Percentiles rank a stretch among this genome's conserved stretches.
phyloP scores from a whole-genome alignment of 2,888 invertebrate genomes.

The Bellardia bayeri region DNA sequence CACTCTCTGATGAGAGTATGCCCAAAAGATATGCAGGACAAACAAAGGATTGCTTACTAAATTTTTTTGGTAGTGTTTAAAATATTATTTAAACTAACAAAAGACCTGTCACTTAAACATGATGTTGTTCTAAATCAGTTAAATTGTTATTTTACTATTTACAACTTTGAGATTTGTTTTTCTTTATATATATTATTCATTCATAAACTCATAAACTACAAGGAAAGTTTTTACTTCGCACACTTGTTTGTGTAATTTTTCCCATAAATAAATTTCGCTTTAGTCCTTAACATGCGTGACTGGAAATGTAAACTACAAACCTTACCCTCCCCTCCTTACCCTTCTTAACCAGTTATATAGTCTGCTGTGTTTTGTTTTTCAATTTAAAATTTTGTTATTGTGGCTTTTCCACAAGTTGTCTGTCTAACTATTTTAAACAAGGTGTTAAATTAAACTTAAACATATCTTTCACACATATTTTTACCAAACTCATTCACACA shows the following conservation, averaged over 20 bases:
- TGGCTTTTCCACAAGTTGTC: slow-evolving; percentile 17
- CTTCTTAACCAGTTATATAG: background rate
- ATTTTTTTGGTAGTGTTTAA: too few species aligned
- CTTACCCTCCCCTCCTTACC: background rate
- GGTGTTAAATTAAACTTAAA: slow-evolving; percentile 28
- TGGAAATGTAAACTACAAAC: background rate
- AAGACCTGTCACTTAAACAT: too few species aligned
- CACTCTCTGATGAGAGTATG: too few species aligned
- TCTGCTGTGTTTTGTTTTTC: background rate
- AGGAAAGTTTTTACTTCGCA: background rate
- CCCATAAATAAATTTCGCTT: background rate
- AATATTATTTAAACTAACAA: too few species aligned
- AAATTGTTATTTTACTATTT: too few species aligned
- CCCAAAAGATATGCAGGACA: too few species aligned
- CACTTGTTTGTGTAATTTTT: background rate
- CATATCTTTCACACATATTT: background rate
- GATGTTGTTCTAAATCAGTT: too few species aligned
- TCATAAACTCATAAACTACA: background rate
- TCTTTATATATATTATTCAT: background rate
- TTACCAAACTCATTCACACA: background rate
- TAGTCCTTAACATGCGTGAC: slow-evolving; percentile 13
- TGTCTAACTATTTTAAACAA: slow-evolving; percentile 42
- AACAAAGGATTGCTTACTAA: too few species aligned
- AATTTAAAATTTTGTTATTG: background rate
- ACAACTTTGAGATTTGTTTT: background rate